phyloP scores from a whole-genome alignment of 2,888 invertebrate genomes.

The Rhaphigaster nebulosa region DNA sequence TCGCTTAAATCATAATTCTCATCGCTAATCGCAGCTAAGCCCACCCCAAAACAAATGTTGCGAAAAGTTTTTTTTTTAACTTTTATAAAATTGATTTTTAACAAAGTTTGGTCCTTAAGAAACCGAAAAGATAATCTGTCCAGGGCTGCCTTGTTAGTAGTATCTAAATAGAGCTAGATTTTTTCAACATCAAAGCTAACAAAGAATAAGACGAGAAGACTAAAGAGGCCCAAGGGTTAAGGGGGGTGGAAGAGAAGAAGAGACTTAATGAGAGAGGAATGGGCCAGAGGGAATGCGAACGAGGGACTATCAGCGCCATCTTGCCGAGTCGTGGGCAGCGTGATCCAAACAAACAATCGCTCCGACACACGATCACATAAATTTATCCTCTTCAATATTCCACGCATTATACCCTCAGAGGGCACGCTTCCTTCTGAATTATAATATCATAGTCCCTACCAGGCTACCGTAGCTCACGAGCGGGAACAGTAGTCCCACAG shows the following conservation, averaged over 20 bases:
- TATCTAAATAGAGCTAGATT: no score
- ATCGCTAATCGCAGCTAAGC: no score
- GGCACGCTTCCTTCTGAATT: not conserved
- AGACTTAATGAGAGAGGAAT: conserved; percentile 40
- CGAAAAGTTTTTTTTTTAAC: no score
- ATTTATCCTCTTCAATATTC: conserved; percentile 57
- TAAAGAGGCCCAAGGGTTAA: not conserved
- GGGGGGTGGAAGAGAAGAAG: not conserved
- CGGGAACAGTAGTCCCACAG: not conserved
- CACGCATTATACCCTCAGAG: conserved; percentile 33
- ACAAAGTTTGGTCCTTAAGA: no score
- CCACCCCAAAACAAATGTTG: no score
- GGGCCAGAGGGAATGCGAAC: not conserved
- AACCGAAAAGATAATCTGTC: no score
- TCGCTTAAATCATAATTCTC: no score
- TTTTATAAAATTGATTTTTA: no score
- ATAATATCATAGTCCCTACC: conserved; percentile 12
- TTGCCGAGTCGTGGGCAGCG: conserved; percentile 40
- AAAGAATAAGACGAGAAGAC: not conserved
- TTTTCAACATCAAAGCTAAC: no score
- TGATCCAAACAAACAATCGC: conserved; percentile 52
- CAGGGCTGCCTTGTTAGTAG: no score
- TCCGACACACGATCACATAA: conserved; percentile 54
- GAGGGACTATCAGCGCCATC: not conserved
- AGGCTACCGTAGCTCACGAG: not conserved